Evolutionary conservation across 1,140 invertebrate species (phyloP).

Genomic region (Ips typographus): DNA sequence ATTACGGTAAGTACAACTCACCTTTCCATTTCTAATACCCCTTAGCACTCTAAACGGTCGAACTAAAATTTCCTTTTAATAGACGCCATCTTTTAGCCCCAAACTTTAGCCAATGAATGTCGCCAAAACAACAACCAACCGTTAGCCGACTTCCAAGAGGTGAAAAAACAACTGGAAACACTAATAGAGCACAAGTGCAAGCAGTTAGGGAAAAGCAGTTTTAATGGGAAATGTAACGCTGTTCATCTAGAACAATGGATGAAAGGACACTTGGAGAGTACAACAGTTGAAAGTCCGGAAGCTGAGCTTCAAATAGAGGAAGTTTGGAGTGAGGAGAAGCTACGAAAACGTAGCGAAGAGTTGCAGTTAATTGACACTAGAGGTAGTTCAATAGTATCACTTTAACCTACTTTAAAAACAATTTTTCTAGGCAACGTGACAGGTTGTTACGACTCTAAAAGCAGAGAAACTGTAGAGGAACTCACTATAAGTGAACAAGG

Average conservation of each 20-base stretch:
- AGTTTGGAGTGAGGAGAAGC: conserved; percentile 71
- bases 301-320: conserved; percentile 55
- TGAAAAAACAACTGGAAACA: conserved; percentile 56
- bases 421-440: not conserved
- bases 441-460: conserved; percentile 2
- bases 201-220: conserved; percentile 58
- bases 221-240: conserved; percentile 61
- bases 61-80: conserved; percentile 35
- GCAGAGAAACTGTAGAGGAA: conserved; percentile 51
- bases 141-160: conserved; percentile 10
- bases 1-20: not conserved
- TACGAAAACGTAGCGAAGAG: conserved; percentile 66
- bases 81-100: conserved; percentile 35
- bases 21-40: not conserved
- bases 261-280: conserved; percentile 58
- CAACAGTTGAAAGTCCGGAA: conserved; percentile 50
- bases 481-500: conserved; percentile 53
- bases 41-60: not conserved
- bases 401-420: conserved; percentile 1
- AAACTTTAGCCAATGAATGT: conserved; percentile 39
- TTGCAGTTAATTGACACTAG: conserved; percentile 59
- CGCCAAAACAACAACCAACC: conserved; percentile 7
- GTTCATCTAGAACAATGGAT: conserved; percentile 75
- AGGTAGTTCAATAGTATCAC: conserved; percentile 35
- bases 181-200: conserved; percentile 63